A percentile compares a stretch with the other conserved stretches of the same genome.
These are phyloP conservation scores for Palythoa grandiflora DNA, from an alignment of 92 coral and sea anemone genomes.

Conservation along the genomic window DNA sequence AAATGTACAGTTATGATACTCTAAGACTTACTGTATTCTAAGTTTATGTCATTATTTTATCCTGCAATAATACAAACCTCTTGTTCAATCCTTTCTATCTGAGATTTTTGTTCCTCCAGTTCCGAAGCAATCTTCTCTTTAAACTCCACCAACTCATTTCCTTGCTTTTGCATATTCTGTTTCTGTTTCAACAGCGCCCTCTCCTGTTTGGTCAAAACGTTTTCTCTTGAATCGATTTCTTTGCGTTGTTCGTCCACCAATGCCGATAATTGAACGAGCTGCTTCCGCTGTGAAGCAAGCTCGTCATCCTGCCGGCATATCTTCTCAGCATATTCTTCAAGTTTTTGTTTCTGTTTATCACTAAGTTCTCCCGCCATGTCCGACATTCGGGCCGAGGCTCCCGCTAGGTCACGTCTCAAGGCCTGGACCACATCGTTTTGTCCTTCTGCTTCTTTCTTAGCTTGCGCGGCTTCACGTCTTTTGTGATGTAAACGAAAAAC, in stretches of 20 bases:
- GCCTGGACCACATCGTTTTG: constrained; percentile 93
- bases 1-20: not conserved
- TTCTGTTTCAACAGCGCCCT: constrained; percentile 68
- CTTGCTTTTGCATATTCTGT: constrained; percentile 71
- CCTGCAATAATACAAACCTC: constrained; percentile 62
- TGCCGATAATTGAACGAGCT: constrained; percentile 76
- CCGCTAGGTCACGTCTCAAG: constrained; percentile 92
- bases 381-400: constrained; percentile 98
- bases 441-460: constrained; percentile 86
- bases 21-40: too few relatives aligned
- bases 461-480: constrained; percentile 92
- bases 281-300: constrained; percentile 86
- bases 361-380: constrained; percentile 97
- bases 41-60: not conserved
- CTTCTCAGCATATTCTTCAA: constrained; percentile 90
- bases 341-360: constrained; percentile 91
- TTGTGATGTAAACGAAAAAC: not conserved
- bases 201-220: constrained; percentile 73
- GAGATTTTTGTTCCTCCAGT: constrained; percentile 73
- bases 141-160: constrained; percentile 74
- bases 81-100: constrained; percentile 75
- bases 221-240: constrained; percentile 82
- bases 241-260: constrained; percentile 90
- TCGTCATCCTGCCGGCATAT: constrained; percentile 83
- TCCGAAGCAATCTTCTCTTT: constrained; percentile 67